phyloP scores from a whole-genome alignment of 2,888 invertebrate species.

The Diadegma fenestrale region DNA sequence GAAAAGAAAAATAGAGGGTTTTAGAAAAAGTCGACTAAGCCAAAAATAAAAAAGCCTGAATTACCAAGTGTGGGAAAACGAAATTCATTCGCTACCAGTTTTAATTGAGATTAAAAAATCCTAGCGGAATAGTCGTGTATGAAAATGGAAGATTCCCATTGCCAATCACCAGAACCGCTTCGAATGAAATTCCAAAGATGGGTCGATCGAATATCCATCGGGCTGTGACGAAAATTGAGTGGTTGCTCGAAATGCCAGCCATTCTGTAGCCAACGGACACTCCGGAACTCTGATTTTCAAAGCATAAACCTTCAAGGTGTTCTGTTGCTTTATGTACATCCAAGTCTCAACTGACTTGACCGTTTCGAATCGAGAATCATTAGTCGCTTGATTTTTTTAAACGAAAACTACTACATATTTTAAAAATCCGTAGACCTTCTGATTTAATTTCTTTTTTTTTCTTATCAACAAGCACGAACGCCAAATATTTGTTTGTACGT shows the following conservation, averaged over 20 bases:
- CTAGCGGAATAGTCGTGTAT: not conserved
- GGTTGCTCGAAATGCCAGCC: not conserved
- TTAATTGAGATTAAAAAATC: not conserved
- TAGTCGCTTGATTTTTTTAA: too few species aligned
- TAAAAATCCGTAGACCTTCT: too few species aligned
- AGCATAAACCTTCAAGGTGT: not conserved
- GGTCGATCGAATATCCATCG: conserved; percentile 36
- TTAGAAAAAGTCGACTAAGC: not conserved
- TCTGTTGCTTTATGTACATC: not conserved
- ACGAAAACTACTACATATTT: too few species aligned
- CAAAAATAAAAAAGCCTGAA: not conserved
- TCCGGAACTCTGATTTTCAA: not conserved
- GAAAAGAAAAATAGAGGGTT: not conserved
- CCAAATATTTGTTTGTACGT: too few species aligned
- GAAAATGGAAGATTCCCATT: not conserved
- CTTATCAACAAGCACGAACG: too few species aligned
- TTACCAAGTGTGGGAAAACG: not conserved
- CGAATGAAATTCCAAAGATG: conserved; percentile 35
- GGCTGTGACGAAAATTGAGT: conserved; percentile 26
- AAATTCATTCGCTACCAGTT: not conserved
- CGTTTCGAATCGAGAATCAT: too few species aligned
- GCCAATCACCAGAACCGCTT: not conserved
- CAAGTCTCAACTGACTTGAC: not conserved
- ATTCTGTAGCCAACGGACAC: not conserved
- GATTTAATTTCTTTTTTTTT: too few species aligned